These are phyloP conservation scores for Metellina segmentata DNA, from an alignment of 2,888 invertebrate species.

Conservation along the genomic window DNA sequence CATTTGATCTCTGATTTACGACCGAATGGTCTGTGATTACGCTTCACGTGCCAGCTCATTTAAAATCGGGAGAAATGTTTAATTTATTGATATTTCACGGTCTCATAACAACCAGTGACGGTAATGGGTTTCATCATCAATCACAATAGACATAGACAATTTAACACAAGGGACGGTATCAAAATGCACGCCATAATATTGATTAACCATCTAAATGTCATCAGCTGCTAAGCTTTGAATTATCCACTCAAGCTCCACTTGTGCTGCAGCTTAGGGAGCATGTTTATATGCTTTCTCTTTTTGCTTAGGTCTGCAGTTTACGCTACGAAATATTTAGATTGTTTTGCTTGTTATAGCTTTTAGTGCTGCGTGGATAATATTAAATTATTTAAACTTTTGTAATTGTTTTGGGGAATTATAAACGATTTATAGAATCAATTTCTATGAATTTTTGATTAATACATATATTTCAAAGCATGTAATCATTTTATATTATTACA, in stretches of 20 bases:
- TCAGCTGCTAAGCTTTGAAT: slow-evolving; percentile 56
- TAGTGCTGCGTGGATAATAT: background rate
- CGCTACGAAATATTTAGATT: background rate
- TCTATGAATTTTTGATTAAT: too few relatives aligned
- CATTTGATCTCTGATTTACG: slow-evolving; percentile 8
- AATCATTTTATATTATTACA: too few relatives aligned
- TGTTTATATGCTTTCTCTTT: background rate
- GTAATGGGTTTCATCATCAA: slow-evolving; percentile 64
- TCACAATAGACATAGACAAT: slow-evolving; percentile 67
- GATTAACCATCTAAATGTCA: slow-evolving; percentile 71
- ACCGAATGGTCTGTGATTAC: background rate
- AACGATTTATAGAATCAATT: too few relatives aligned
- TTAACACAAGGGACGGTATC: slow-evolving; percentile 59
- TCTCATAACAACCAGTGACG: slow-evolving; percentile 33
- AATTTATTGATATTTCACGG: slow-evolving; percentile 62
- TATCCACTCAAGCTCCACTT: slow-evolving; percentile 24
- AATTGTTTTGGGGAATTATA: too few relatives aligned
- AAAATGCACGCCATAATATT: slow-evolving; percentile 69
- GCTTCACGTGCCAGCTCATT: background rate
- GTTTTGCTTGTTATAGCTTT: background rate
- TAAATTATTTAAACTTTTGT: too few relatives aligned
- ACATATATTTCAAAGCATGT: too few relatives aligned
- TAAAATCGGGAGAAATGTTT: slow-evolving; percentile 32
- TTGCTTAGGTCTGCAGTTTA: background rate
- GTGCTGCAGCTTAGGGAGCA: background rate